Evolutionary conservation across 2,113 vertebrate genomes (phyloP), one percentile per base, ranked within the genome.

Genomic region (Oxygymnocypris stewartii): DNA sequence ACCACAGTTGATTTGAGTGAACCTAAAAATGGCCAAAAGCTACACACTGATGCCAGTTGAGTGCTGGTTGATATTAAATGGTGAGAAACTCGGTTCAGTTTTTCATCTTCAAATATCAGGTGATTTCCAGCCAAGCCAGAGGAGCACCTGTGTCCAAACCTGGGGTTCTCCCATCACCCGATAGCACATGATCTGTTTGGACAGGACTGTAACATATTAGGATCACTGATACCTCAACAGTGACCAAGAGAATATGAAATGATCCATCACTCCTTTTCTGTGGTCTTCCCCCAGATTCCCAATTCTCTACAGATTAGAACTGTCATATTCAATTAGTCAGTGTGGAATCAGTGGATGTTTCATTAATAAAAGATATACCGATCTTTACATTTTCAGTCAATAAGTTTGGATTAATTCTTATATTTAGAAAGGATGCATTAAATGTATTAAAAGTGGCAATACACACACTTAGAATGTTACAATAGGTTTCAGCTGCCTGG

Each of bases 121-220:
- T 94, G 91, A 90, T 95, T 95, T 95, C 94, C 94, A 87, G 86
- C 80, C 77, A 86, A 87, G 76, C 63, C 37, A 28, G 47, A 88
- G 75, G 59, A 73, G 77, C 61, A 71, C 65, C 31, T 54, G 75
- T 86, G 69, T 81, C 84, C 67, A 61, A 79, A 71, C 31, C 78
- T 87, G 74, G 77, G 74, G 83, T 85, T 74, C 86, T 82, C 85
- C 87, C 67, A 71, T 77, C 59, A 90, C 78, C 28, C 31, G 81
- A 90, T 88, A 88, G 14, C 7, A 67, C 73, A 44, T 78, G 76
- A 59, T 81, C 44, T 86, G 83, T 83, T 87, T 54, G 40, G 65
- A 88, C 86, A 81, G 51, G 84, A 82, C 18, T 51, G 51, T 69
- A 54, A 73, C 49, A 25, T 65, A 47, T 61, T 13, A 80, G 20